Evolutionary conservation across 2,113 vertebrate species (phyloP), one percentile per base, ranked within the genome.

Genomic region (Miniopterus natalensis): DNA sequence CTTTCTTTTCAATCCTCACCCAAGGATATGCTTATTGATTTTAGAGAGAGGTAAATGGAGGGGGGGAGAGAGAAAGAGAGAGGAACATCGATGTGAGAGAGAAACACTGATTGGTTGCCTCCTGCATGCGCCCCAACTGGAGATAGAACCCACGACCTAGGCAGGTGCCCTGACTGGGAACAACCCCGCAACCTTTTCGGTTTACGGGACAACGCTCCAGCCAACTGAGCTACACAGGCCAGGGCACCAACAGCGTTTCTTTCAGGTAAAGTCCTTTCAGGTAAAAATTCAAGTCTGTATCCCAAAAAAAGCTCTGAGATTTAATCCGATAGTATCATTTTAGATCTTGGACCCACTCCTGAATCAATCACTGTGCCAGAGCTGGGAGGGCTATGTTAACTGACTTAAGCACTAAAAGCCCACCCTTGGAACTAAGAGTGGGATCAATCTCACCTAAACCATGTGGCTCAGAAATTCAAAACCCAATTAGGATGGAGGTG

Each of bases 301-400:
- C 14, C 49, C 21, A 66, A 15, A 25, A 68, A 95, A 90, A 86
- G 0, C 29, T n/a, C 63, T 85, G 17, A 84, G 68, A 83, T 90
- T 92, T 92, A 96, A 78, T 53, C 40, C 47, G 61, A 36, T 53
- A 68, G 18, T 17, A 79, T 79, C 36, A 84, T 88, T 88, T 93
- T 86, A 80, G 61, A 20, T n/a, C 23, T 92, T 70, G 63, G 40
- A 59, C 29, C 25, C 45, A 61, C 53, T 57, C 23, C 70, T 73
- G 27, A 93, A 66, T 29, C n/a, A 91, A 84, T 59, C 49, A 57
- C 12, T 53, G 13, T 65, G 15, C 40, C 86, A 90, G 63, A 81
- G 40, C 29, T 90, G 49, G 29, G 18, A 73, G 20, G 15, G 14
- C 42, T 61, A 86, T 36, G 8, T 25, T 86, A 83, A 66, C 11